Evolutionary conservation across 2,113 vertebrate species (phyloP), one percentile per base, ranked within the genome.

Genomic region (Myrmecobius fasciatus): DNA sequence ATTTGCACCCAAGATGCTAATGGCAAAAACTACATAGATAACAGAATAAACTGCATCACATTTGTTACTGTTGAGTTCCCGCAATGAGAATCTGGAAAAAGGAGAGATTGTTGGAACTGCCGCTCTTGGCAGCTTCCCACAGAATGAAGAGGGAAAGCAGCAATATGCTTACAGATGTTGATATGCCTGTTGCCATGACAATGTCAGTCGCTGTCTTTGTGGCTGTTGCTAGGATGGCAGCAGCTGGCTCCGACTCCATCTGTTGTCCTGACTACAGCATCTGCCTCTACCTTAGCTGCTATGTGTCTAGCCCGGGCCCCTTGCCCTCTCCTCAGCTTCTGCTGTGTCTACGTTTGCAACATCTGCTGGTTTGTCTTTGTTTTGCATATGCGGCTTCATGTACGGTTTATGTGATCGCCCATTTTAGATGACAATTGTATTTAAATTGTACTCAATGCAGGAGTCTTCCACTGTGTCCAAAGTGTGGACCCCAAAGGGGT

Each of bases 1-100:
- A 96, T 94, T 95, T 96, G 92, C 95, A 97, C 93, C 91, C 93
- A 95, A 93, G 91, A 93, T 97, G 97, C 96, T 96, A 97, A 95
- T 93, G 93, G 94, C 83, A 89, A 96, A 92, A 60, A 67, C 31
- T 36, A 67, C 31, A 67, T 36, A 36, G 17, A 36, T 36, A 67
- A 36, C 36, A 67, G 11, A 67, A 91, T 88, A 91, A 97, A 92
- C 96, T 91, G 89, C 96, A 96, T 97, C 96, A 92, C 90, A 92
- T 97, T 95, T 92, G 83, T 96, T 93, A 94, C 94, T 97, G 95
- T 97, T 96, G 96, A 97, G 96, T 96, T 93, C 93, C 91, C 48
- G 92, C 97, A 97, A 97, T 95, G 95, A 96, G 96, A 97, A 96
- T 95, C 95, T 95, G 96, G 93, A 94, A 0, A 67, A 36, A 48